Base-by-base conservation (phyloP, 1,140 invertebrate species). In the Luehdorfia chinensis region DNA sequence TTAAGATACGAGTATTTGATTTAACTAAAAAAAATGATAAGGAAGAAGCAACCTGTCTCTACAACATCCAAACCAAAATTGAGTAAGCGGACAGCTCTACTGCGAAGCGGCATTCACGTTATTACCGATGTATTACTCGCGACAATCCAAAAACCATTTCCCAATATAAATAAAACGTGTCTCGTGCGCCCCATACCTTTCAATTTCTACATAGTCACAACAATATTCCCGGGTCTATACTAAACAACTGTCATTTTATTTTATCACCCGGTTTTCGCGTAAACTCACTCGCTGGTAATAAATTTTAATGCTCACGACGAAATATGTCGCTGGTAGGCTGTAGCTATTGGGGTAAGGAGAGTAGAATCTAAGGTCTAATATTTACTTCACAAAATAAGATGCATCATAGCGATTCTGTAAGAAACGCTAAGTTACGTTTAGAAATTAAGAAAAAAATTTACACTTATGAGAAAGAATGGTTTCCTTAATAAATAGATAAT, bases 231-330 rank as follows among this genome's bases (percentile, higher is more conserved):
- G 72, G 51, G 69, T 60, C 75, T 67, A 65, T 76, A 81, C 74
- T 85, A 85, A 85, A 85, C 81, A 83, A 85, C 78, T 83, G 81
- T 83, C 81, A 81, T 85, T 81, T 81, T 83, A 81, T 83, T 85
- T 85, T 83, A 83, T 83, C 71, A 75, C 81, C 72, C 37, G 67
- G 67, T 70, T 80, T 75, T 59, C 66, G 61, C 69, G 73, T 80
- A 80, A 76, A 85, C 63, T 75, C 73, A 48, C 62, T 57, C 50
- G 64, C 52, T 68, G 59, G 75, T 72, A 73, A 83, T 85, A 79
- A 85, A 85, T 85, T 85, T 85, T 85, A 85, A 85, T 83, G 78
- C 64, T 52, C 55, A 50, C 51, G 8, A 44, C 58, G 66, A 79
- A 72, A 75, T 84, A 84, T 78, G 77, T 79, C 77, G 72, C 63